A percentile compares a stretch with the other conserved stretches of the same genome.
Conservation (phyloP, 2,797 vertebrate genomes). For the Phrynocephalus forsythii region DNA sequence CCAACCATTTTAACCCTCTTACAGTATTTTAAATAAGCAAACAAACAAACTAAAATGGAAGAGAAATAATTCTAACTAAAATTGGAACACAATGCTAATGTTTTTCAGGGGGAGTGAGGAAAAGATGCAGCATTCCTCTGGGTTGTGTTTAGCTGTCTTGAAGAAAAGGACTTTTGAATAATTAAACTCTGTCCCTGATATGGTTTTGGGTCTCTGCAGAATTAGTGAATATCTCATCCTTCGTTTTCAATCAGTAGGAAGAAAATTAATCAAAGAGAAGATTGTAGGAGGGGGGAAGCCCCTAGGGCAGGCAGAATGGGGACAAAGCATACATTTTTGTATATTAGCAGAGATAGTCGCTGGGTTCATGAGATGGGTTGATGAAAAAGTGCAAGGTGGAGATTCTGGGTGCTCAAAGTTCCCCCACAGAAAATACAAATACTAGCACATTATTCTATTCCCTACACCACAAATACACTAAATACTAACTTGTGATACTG, state of each 20-base stretch:
- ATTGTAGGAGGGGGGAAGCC: not conserved
- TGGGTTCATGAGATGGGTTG: too few species aligned
- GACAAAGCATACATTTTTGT: not conserved
- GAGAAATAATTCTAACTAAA: not conserved
- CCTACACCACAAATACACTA: not conserved
- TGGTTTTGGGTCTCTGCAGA: not conserved
- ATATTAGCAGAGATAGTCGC: not conserved
- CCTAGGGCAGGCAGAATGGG: not conserved
- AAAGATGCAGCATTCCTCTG: not conserved
- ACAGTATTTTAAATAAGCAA: not conserved
- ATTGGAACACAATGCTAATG: not conserved
- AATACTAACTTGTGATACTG: not conserved
- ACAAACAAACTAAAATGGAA: not conserved
- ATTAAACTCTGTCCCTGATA: slow-evolving; percentile 11
- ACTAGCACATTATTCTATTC: too few species aligned
- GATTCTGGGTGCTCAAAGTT: not conserved
- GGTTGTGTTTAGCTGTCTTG: not conserved
- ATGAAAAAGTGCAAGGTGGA: not conserved
- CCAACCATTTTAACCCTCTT: not conserved
- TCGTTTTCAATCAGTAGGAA: slow-evolving; percentile 12
- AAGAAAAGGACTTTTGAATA: slow-evolving; percentile 10
- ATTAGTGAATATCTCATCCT: slow-evolving; percentile 4
- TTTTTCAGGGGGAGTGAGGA: not conserved
- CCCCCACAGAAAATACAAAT: too few species aligned
- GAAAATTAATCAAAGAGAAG: not conserved